phyloP scores from a whole-genome alignment of 2,888 invertebrate species.

The Cerastis leucographa region DNA sequence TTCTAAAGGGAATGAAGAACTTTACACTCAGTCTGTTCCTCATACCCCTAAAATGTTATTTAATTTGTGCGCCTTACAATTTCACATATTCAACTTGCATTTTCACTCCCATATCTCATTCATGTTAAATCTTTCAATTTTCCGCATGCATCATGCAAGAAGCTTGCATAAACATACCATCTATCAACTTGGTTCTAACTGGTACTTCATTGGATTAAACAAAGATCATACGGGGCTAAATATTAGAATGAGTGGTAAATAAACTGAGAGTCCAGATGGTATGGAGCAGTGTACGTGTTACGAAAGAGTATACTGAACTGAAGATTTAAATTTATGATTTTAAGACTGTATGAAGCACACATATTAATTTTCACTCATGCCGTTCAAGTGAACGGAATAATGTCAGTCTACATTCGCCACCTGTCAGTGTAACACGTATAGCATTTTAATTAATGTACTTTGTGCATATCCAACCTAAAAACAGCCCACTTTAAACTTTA shows the following conservation, averaged over 20 bases:
- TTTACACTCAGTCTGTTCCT: no score
- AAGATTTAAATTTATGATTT: background rate
- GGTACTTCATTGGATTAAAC: slow-evolving; percentile 30
- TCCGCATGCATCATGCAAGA: slow-evolving; percentile 23
- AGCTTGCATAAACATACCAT: slow-evolving; percentile 43
- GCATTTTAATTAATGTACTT: no score
- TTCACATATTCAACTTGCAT: background rate
- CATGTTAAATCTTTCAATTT: slow-evolving; percentile 17
- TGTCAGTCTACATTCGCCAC: no score
- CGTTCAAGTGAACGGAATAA: no score
- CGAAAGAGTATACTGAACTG: background rate
- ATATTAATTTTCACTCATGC: no score
- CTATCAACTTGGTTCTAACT: slow-evolving; percentile 19
- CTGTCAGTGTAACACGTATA: no score
- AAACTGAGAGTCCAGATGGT: slow-evolving; percentile 4
- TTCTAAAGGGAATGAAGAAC: no score
- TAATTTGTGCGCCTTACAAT: background rate
- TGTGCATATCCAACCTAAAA: no score
- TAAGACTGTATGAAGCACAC: no score
- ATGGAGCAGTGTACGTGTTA: background rate
- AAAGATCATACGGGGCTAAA: slow-evolving; percentile 7
- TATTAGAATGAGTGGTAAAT: background rate
- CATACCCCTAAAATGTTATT: no score
- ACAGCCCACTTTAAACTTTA: no score
- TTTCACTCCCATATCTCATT: slow-evolving; percentile 10